A percentile compares a stretch with the other conserved stretches of the same genome.
Conservation (phyloP, 2,113 vertebrate genomes). For the Sebastes fasciatus region DNA sequence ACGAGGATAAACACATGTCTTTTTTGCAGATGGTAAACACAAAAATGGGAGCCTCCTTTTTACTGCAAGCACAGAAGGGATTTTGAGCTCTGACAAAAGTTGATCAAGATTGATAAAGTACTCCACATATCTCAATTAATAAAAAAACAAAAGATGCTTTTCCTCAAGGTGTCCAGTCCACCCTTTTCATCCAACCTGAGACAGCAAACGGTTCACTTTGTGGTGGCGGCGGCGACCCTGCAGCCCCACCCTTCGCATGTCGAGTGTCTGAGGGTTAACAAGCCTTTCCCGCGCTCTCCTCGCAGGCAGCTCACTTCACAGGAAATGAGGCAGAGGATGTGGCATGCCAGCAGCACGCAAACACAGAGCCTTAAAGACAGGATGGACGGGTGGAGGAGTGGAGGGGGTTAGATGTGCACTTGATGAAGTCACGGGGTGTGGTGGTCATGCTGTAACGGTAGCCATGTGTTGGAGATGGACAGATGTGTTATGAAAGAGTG, state of each 20-base stretch:
- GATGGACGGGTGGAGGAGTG: slow-evolving; percentile 21
- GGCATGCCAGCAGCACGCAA: slow-evolving; percentile 49
- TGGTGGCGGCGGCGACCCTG: slow-evolving; percentile 3
- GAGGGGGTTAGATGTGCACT: background rate
- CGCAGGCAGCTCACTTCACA: slow-evolving; percentile 48
- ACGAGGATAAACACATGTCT: slow-evolving; percentile 47
- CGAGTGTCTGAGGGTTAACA: slow-evolving; percentile 47
- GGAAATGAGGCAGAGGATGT: slow-evolving; percentile 76
- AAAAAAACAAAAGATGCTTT: background rate
- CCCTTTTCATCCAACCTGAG: background rate
- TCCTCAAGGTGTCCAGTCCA: background rate
- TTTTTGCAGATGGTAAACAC: slow-evolving; percentile 22
- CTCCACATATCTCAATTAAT: background rate
- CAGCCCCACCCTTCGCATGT: slow-evolving; percentile 36
- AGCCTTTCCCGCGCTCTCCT: slow-evolving; percentile 25
- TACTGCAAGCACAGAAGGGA: background rate
- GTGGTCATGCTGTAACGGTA: slow-evolving; percentile 18
- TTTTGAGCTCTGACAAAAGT: slow-evolving; percentile 16
- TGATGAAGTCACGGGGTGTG: slow-evolving; percentile 54
- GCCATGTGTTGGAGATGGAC: slow-evolving; percentile 22
- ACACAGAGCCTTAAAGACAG: slow-evolving; percentile 47
- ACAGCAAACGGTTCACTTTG: background rate
- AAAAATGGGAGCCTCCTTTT: slow-evolving; percentile 50
- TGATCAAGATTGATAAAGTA: background rate
- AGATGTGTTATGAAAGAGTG: background rate